phyloP scores from a whole-genome alignment of 1,140 invertebrate species.

The Venustaconcha ellipsiformis region DNA sequence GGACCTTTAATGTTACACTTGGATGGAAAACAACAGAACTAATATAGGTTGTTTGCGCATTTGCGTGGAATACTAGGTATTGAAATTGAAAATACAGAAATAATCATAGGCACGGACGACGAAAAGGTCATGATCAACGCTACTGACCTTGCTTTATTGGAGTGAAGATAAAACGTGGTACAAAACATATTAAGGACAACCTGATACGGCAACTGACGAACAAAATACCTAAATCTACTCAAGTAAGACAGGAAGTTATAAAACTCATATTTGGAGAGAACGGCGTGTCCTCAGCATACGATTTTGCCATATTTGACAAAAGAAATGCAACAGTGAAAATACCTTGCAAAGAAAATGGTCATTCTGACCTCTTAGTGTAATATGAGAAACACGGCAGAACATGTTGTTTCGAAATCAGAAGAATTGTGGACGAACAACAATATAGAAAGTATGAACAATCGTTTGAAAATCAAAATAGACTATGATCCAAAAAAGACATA shows the following conservation, averaged over 20 bases:
- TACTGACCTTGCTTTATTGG: slow-evolving; percentile 16
- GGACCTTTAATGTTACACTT: slow-evolving; percentile 29
- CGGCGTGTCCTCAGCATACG: background rate
- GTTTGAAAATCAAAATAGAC: slow-evolving; percentile 1
- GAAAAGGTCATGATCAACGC: slow-evolving; percentile 29
- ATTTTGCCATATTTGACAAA: background rate
- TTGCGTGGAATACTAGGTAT: background rate
- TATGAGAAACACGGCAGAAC: slow-evolving; percentile 1
- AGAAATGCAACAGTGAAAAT: slow-evolving; percentile 1
- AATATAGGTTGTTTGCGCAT: slow-evolving; percentile 28
- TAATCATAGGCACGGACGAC: slow-evolving; percentile 25
- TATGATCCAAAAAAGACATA: slow-evolving; percentile 2
- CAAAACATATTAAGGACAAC: slow-evolving; percentile 35
- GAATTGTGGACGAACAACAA: slow-evolving; percentile 16
- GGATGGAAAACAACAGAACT: slow-evolving; percentile 12
- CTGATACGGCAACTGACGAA: slow-evolving; percentile 16
- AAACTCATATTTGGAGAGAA: slow-evolving; percentile 5
- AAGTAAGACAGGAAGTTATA: slow-evolving; percentile 3
- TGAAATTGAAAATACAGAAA: background rate
- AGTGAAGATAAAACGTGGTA: slow-evolving; percentile 5
- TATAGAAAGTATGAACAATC: slow-evolving; percentile 11
- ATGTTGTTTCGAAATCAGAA: background rate
- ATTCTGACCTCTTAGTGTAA: background rate
- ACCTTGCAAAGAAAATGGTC: background rate
- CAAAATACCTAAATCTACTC: slow-evolving; percentile 6